Percentiles rank a stretch among this genome's conserved stretches.
Conservation (phyloP, 2,797 vertebrate genomes). For the Girardinus metallicus region DNA sequence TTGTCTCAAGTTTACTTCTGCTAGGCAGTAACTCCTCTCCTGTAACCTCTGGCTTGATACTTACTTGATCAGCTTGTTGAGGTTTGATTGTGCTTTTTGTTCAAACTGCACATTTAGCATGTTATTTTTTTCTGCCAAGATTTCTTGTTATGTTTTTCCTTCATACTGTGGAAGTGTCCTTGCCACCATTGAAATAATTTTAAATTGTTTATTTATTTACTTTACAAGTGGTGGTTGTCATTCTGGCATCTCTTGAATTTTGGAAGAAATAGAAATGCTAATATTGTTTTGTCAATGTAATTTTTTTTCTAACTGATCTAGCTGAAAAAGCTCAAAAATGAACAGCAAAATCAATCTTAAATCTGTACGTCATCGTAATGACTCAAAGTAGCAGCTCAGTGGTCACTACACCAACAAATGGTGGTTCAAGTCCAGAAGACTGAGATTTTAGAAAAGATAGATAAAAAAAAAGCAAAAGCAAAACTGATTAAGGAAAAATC, state of each 20-base stretch:
- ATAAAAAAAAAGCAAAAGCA: constrained; percentile 22
- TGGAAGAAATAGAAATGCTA: neutral
- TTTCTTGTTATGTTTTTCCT: too few species aligned
- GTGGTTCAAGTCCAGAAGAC: constrained; percentile 9
- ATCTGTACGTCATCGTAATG: constrained; percentile 58
- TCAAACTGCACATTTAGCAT: too few species aligned
- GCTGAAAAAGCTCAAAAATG: constrained; percentile 54
- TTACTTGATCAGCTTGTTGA: too few species aligned
- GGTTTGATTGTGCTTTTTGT: neutral
- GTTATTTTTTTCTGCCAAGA: too few species aligned
- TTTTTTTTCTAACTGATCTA: neutral
- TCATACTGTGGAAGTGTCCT: too few species aligned
- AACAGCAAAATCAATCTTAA: constrained; percentile 57
- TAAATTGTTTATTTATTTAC: neutral
- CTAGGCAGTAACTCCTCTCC: neutral
- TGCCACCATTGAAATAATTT: too few species aligned
- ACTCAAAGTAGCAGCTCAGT: constrained; percentile 59
- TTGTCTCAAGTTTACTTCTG: neutral
- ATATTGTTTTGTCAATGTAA: neutral
- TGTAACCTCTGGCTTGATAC: too few species aligned
- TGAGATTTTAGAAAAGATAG: constrained; percentile 32
- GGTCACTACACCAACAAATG: constrained; percentile 67
- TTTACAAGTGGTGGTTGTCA: neutral
- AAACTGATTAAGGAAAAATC: constrained; percentile 4
- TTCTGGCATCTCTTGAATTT: neutral